Base-by-base conservation (phyloP, 2,888 invertebrate species). In the Cryptus armator region DNA sequence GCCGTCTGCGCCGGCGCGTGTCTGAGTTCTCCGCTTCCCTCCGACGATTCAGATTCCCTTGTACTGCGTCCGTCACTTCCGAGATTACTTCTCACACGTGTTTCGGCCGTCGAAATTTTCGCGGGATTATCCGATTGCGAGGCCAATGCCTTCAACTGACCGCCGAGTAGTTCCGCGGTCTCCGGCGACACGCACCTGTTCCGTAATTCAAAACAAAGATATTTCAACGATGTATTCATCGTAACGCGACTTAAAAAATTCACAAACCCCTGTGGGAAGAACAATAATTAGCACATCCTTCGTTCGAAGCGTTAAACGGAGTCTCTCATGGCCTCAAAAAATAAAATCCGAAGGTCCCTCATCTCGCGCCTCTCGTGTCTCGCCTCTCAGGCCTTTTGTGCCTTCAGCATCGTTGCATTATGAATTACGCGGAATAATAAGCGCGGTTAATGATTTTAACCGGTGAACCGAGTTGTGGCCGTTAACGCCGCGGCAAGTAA, bases 161-260 rank as follows among this genome's bases (percentile, higher is more conserved):
- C 96, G 92, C 97, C 97, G 82, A 99, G 95, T 92, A 98, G 96
- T 85, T 97, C 96, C 0, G 99, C 99, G 24, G 99, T 99, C 92
- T 98, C 97, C 87, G 98, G 96, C 10, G 98, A 98, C 94, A 99
- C 99, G 93, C 98, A 99, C 94, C 99, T 96, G 93, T 96, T 84
- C 3, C 3, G 12, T 46, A 16, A 32, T 29, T 43, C 24, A 24
- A 24, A 24, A 24, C 24, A 24, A 24, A 24, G 24, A 24, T 24
- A n/a, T 24, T 24, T 51, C 29, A n/a, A 32, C 51, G 51, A 59
- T 37, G 9, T 9, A 37, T 9, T 37, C 9, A 37, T 7, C 37
- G 6, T 9, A 37, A 37, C 5, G 37, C 37, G 9, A 7, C 0
- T 5, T 9, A n/a, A 16, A 16, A 14, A n/a, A 75, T 14, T 19